Conservation (phyloP, 2,888 invertebrate species). For the Mongoloraphidia duomilia region DNA sequence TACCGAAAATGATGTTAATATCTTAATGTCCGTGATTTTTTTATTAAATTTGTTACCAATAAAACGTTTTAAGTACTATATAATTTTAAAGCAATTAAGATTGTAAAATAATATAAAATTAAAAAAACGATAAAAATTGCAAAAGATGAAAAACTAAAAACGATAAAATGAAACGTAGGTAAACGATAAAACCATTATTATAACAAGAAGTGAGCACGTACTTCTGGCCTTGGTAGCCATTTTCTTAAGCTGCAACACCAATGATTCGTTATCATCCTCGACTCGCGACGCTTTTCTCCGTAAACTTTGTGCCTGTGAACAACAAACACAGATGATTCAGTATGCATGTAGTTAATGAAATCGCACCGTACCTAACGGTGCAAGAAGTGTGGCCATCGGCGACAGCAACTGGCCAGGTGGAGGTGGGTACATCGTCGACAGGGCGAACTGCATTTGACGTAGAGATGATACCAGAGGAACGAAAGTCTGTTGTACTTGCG, state of each 20-base stretch:
- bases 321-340: constrained; percentile 21
- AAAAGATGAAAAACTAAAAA: constrained; percentile 6
- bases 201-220: constrained; percentile 33
- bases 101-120: constrained; percentile 4
- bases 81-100: constrained; percentile 1
- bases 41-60: neutral
- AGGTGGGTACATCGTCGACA: constrained; percentile 21
- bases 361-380: constrained; percentile 23
- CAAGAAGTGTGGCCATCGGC: constrained; percentile 26
- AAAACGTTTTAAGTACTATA: neutral
- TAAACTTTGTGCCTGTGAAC: constrained; percentile 69
- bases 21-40: neutral
- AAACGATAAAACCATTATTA: constrained; percentile 6
- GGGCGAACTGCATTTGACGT: constrained; percentile 19
- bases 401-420: constrained; percentile 19
- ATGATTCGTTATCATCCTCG: constrained; percentile 94
- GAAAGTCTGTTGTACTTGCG: neutral
- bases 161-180: constrained; percentile 3
- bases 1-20: neutral
- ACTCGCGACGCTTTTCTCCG: constrained; percentile 81
- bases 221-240: constrained; percentile 78
- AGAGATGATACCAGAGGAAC: constrained; percentile 15
- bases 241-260: constrained; percentile 91
- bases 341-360: neutral
- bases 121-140: constrained; percentile 3